Evolutionary conservation across 2,888 invertebrate species (phyloP), one percentile per base, ranked within the genome.

Genomic region (Papilio protenor): DNA sequence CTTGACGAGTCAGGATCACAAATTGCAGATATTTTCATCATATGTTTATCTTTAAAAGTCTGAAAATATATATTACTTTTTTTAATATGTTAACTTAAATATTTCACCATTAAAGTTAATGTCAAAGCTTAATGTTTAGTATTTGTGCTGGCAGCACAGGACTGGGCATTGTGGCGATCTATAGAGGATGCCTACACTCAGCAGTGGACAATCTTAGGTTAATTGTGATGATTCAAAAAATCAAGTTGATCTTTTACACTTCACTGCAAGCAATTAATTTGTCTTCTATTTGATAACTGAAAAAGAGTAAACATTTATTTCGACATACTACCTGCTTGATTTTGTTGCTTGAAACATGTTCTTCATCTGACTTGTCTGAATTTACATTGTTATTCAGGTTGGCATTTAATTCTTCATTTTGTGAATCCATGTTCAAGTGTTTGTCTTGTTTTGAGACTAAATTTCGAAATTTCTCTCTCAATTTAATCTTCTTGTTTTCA

Each of bases 1-100:
- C 92, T 93, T 81, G 95, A 95, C 79, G 95, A 95, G 80, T 96
- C 96, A 11, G 95, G 94, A 85, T 96, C 96, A 90, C 94, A 95
- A 70, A 96, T 87, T 23, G 92, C 90, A 77, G 92, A 84, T 18
- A 78, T 52, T 78, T 55, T 72, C 64, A 59, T 23, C n/a, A 59
- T 75, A 23, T 74, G 33, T 14, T 75, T 73, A 16, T 74, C 40
- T 45, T 61, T 74, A 52, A 77, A 33, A 12, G 12, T 40, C 77
- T 77, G 74, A 21, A 77, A 21, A 33, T 33, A 66, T 14, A 12
- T 27, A 40, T 12, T 64, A 27, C 40, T 40, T 0, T 55, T 16
- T 52, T 11, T 27, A 27, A 16, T 47, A 40, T 11, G 57, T 52
- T n/a, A 27, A 27, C 27, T 27, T 59, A 14, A 59, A 59, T 27